Conservation (phyloP, 1,140 invertebrate species). For the Aphaenogaster rudis region DNA sequence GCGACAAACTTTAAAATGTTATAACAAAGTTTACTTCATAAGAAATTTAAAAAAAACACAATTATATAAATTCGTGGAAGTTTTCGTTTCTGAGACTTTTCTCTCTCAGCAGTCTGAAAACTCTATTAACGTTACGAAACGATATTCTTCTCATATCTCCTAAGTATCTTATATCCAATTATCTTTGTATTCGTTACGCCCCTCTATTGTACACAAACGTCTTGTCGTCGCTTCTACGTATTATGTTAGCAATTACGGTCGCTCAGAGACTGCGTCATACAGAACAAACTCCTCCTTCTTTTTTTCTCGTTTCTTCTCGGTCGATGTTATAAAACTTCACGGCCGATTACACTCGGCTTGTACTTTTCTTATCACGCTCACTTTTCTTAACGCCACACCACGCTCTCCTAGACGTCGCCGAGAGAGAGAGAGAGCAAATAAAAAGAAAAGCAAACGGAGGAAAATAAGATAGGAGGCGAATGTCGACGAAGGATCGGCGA, state of each 20-base stretch:
- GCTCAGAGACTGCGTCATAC: slow-evolving; percentile 4
- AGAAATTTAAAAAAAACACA: background rate
- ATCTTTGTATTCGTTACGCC: background rate
- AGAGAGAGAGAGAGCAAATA: slow-evolving; percentile 28
- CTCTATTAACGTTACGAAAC: background rate
- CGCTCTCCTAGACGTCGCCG: slow-evolving; percentile 16
- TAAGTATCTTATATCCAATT: background rate
- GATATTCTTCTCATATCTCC: background rate
- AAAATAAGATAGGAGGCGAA: slow-evolving; percentile 47
- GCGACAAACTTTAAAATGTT: background rate
- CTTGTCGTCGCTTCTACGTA: slow-evolving; percentile 1
- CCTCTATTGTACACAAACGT: background rate
- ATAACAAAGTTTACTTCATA: background rate
- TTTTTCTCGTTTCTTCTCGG: background rate
- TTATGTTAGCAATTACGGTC: slow-evolving; percentile 31
- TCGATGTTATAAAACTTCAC: slow-evolving; percentile 36
- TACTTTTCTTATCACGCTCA: slow-evolving; percentile 1
- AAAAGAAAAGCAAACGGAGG: slow-evolving; percentile 11
- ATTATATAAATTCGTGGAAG: background rate
- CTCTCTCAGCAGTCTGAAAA: background rate
- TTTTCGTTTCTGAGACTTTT: background rate
- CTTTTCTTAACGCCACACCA: background rate
- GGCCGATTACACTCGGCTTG: slow-evolving; percentile 7
- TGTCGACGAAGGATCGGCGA: background rate
- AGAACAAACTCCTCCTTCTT: slow-evolving; percentile 21